phyloP scores from a whole-genome alignment of 2,888 invertebrate species.

The Cosmopolites sordidus region DNA sequence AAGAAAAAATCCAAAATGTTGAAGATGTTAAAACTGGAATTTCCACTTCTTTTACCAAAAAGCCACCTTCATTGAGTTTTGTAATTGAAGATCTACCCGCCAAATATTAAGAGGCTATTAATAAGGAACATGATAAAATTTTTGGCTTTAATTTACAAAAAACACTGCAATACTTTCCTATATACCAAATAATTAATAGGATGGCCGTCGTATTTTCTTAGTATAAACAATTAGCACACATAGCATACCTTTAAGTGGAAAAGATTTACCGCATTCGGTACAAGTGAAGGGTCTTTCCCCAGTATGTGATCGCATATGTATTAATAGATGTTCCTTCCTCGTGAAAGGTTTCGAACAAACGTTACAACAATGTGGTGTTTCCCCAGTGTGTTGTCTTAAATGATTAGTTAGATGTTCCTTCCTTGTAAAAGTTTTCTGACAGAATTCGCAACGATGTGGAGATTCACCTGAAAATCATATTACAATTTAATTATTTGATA shows the following conservation, averaged over 20 bases:
- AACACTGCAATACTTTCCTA: no score
- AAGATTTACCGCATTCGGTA: constrained; percentile 81
- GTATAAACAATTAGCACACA: neutral
- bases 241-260: constrained; percentile 64
- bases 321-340: constrained; percentile 69
- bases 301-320: constrained; percentile 75
- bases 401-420: constrained; percentile 89
- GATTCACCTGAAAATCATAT: constrained; percentile 60
- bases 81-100: no score
- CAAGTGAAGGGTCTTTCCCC: constrained; percentile 81
- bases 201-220: no score
- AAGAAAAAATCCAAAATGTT: no score
- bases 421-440: constrained; percentile 82
- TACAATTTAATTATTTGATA: no score
- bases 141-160: no score
- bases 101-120: no score
- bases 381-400: constrained; percentile 81
- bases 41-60: no score
- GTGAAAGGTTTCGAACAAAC: constrained; percentile 77
- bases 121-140: no score
- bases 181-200: no score
- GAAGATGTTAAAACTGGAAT: no score
- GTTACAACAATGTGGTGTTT: constrained; percentile 73
- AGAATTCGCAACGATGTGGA: constrained; percentile 75
- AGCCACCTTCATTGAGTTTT: no score